Base-by-base conservation (phyloP, 2,888 invertebrate genomes). In the Autographa gamma region DNA sequence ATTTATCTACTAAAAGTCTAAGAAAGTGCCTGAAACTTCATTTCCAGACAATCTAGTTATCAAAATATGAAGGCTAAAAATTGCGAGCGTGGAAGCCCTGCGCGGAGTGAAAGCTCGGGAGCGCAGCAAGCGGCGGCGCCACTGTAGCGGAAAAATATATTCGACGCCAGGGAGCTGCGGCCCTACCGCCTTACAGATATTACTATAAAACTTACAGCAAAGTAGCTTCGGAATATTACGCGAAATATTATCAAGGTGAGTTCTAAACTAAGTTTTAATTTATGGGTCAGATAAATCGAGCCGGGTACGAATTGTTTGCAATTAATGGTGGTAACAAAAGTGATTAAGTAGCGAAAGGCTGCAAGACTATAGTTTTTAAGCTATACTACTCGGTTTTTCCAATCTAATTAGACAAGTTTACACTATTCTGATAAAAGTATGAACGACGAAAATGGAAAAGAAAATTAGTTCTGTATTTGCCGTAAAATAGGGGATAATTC, bases 101-200 rank as follows among this genome's bases (percentile, higher is more conserved):
- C 31, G 31, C 25, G 69, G 34, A 48, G 58, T 65, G 14, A 43
- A 60, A 73, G 69, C 65, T 52, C 13, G 41, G 54, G 60, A 64
- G 66, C 31, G 63, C 69, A 69, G 76, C 79, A 79, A 80, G 67
- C 74, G 77, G 43, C 66, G 71, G 60, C 64, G 65, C 70, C 52
- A 75, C 69, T 48, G 69, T 76, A 71, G 64, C 65, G 73, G 71
- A 79, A 79, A 78, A 81, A 79, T 82, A 73, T 76, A 71, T 73
- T 79, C 67, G 81, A 76, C 69, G 66, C 64, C 54, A 66, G 67
- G 74, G 72, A 83, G 70, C 54, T 60, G 70, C 19, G 34, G n/a
- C 14, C 48, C 41, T 59, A 18, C 38, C 41, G 4, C 41, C 58
- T 18, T 38, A 48, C 60, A 18, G 38, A n/a, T 48, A n/a, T 16